These are phyloP conservation scores for Podocnemis expansa DNA, from an alignment of 2,113 vertebrate genomes.

Conservation along the genomic window DNA sequence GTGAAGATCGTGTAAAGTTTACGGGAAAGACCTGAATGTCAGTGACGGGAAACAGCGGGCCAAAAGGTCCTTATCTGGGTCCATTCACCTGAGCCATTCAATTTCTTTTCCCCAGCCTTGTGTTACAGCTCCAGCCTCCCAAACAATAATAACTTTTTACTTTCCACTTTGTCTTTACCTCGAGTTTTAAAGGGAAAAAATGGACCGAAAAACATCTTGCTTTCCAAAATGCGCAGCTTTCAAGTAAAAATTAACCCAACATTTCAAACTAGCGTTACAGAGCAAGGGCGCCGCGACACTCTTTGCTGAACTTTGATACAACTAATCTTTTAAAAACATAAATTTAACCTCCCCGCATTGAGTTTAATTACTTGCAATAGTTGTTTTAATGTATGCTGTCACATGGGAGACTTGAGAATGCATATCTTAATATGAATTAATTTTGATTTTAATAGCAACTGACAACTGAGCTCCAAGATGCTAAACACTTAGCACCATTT, in stretches of 20 bases:
- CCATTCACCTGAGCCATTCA: not conserved
- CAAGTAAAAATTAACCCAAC: slow-evolving; percentile 62
- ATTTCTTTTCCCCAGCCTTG: not conserved
- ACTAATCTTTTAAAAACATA: slow-evolving; percentile 21
- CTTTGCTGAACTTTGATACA: slow-evolving; percentile 63
- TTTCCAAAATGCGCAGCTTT: slow-evolving; percentile 65
- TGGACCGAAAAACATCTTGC: slow-evolving; percentile 28
- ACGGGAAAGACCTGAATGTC: not conserved
- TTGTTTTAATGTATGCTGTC: slow-evolving; percentile 82
- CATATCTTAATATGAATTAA: slow-evolving; percentile 86
- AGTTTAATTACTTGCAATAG: slow-evolving; percentile 82
- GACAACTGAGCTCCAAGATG: slow-evolving; percentile 81
- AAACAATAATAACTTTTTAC: not conserved
- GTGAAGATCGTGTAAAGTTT: not conserved
- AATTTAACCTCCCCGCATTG: slow-evolving; percentile 70
- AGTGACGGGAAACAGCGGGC: not conserved
- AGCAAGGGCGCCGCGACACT: slow-evolving; percentile 32
- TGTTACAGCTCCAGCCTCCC: not conserved
- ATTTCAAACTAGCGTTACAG: slow-evolving; percentile 29
- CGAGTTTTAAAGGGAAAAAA: not conserved
- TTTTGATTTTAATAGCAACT: slow-evolving; percentile 84
- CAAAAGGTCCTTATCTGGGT: not conserved
- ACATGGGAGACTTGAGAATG: slow-evolving; percentile 79
- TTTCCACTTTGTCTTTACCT: not conserved
- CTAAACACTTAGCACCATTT: slow-evolving; percentile 70